A percentile compares a stretch with the other conserved stretches of the same genome.
These are phyloP conservation scores for Geococcyx californianus DNA, from an alignment of 2,113 vertebrate genomes.

Conservation along the genomic window DNA sequence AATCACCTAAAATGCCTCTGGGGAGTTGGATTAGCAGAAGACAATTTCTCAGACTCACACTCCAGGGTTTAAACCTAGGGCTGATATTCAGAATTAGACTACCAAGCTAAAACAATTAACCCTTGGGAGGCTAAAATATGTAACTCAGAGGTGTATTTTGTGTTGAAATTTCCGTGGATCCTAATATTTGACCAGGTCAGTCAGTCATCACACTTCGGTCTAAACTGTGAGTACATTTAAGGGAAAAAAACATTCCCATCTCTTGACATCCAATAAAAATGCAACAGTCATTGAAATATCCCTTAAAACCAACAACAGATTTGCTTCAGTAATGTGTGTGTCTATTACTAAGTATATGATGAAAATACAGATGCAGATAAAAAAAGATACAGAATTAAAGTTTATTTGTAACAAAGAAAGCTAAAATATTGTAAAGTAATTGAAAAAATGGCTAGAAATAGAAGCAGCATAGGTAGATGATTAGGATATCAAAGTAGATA, in stretches of 20 bases:
- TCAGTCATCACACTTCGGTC: not conserved
- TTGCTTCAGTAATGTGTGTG: not conserved
- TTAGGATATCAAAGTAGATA: not conserved
- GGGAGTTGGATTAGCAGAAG: constrained; percentile 80
- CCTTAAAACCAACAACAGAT: not conserved
- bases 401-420: not conserved
- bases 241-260: not conserved
- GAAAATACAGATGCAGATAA: not conserved
- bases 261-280: not conserved
- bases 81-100: constrained; percentile 66
- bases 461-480: not conserved
- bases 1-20: constrained; percentile 80
- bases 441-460: not conserved
- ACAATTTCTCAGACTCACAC: constrained; percentile 83
- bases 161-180: not conserved
- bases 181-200: not conserved
- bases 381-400: not conserved
- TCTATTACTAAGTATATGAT: not conserved
- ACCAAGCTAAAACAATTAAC: constrained; percentile 71
- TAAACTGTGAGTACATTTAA: not conserved
- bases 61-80: constrained; percentile 73
- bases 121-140: constrained; percentile 57
- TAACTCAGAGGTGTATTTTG: not conserved
- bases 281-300: not conserved
- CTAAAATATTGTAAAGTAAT: not conserved